Evolutionary conservation across 2,888 invertebrate species (phyloP), one percentile per base, ranked within the genome.

Genomic region (Calameuta filiformis): DNA sequence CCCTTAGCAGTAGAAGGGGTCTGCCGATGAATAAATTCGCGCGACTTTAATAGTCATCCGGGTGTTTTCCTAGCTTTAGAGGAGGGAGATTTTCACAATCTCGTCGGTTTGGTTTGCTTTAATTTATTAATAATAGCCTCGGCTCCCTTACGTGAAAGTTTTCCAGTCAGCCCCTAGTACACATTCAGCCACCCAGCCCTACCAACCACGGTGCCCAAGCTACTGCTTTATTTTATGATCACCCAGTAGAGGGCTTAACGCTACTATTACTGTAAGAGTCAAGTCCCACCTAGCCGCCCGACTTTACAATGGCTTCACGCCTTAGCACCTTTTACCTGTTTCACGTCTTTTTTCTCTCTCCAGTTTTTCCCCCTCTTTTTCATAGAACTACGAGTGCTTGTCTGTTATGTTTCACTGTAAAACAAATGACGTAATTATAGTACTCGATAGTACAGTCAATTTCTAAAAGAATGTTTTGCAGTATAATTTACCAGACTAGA

Each of bases 111-210:
- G 81, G 81, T 79, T 82, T 81, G 80, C 78, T 83, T 79, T 79
- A 79, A 83, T 83, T 84, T 83, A 84, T 84, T 81, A 83, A 82
- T 81, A 83, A 84, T 81, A 83, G 77, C 80, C 77, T 71, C 37
- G 9, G 0, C 2, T 56, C 56, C 23, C 56, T 56, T 9, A 9
- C 23, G 56, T 23, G 23, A 23, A 56, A 23, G 1, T 56, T 23
- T 56, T 56, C 56, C 56, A 76, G 79, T 78, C 76, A 79, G 78
- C 79, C 73, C 12, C 12, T 15, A 37, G 12, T 4, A 79, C 23
- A 34, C 75, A 76, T 40, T 12, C 71, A 56, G 69, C 23, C 35
- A 37, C 12, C 34, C n/a, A 35, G 35, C 6, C 23, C 9, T 56
- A 56, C 23, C 56, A 56, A 23, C 23, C 9, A 56, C 56, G 56